Conservation (phyloP, 2,888 invertebrate genomes). For the Diloba caeruleocephala region DNA sequence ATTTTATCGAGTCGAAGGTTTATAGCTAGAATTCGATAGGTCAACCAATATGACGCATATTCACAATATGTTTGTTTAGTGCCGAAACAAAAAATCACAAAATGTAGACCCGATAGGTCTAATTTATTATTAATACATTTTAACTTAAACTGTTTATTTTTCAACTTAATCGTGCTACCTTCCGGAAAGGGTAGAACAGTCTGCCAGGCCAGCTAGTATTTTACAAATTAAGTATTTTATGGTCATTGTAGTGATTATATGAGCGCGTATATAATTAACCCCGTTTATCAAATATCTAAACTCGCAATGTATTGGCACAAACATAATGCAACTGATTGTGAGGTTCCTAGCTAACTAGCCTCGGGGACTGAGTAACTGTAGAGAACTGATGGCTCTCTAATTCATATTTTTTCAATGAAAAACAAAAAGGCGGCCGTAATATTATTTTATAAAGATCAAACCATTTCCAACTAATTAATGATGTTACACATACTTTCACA, state of each 20-base stretch:
- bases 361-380: constrained; percentile 36
- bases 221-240: constrained; percentile 34
- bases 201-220: no score
- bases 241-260: constrained; percentile 30
- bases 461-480: constrained; percentile 49
- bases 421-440: constrained; percentile 28
- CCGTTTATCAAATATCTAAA: constrained; percentile 42
- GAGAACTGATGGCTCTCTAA: constrained; percentile 31
- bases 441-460: constrained; percentile 42
- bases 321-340: constrained; percentile 43
- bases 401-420: constrained; percentile 38
- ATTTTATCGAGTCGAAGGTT: no score
- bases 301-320: constrained; percentile 19
- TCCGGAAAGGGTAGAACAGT: no score
- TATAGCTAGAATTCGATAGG: no score
- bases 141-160: no score
- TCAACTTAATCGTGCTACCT: no score
- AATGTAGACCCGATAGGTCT: no score
- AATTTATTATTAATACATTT: no score
- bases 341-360: constrained; percentile 34
- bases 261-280: constrained; percentile 18
- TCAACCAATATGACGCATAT: no score
- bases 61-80: no score
- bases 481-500: constrained; percentile 46
- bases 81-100: no score